Evolutionary conservation across 2,113 vertebrate genomes (phyloP), one percentile per base, ranked within the genome.

Genomic region (Parus major): DNA sequence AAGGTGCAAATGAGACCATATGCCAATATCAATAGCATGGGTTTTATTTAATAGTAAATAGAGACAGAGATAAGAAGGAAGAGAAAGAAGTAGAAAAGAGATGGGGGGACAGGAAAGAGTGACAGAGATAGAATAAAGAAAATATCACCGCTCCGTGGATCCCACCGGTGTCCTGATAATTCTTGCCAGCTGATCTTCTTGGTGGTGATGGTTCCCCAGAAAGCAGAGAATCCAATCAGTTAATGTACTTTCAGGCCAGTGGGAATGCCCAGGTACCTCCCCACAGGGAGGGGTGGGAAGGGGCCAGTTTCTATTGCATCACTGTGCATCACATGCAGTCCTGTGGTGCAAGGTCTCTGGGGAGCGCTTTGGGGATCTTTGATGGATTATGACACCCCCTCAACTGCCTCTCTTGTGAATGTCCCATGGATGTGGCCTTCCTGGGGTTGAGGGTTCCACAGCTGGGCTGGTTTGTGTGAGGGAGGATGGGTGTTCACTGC

Each of bases 131-230:
- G 18, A 59, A 69, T n/a, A 60, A 61, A 42, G 8, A 35, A 44
- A 60, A n/a, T 60, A 35, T 12, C 12, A 25, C 16, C 15, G 29
- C 36, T 60, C 24, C 0, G 0, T 70, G 31, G 31, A 61, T 61
- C 46, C 10, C 25, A 44, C 12, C 1, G 0, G 25, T 70, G 29
- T 61, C 46, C 21, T 0, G 0, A 2, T 44, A 8, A 29, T 16
- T 23, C 31, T 70, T 6, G 5, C 15, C 35, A 70, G 15, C 12
- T 42, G 12, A 15, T 69, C 29, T 21, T 69, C 23, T 50, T 60
- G 65, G 20, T 50, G 20, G 12, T 27, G 36, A 24, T 28, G 20
- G 8, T 41, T 4, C 25, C 31, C 15, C 2, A 4, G 31, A 52
- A 44, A 71, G 20, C 46, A 44, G 3, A 31, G 24, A 44, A 24